Evolutionary conservation across 2,113 vertebrate genomes (phyloP), one percentile per base, ranked within the genome.

Genomic region (Mesocricetus auratus): DNA sequence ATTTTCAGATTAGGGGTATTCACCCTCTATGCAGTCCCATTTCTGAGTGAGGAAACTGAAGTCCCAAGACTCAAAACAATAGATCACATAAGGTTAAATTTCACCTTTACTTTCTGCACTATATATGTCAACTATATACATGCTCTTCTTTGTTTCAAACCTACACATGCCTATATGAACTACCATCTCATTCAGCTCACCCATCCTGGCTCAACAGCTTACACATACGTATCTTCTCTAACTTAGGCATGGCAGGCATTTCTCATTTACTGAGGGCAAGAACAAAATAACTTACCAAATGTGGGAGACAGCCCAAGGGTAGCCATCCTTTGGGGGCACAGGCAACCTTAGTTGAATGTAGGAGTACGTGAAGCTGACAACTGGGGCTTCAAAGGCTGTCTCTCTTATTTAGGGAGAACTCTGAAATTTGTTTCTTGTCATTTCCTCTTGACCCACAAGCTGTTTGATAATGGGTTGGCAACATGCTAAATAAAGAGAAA

Each of bases 231-330:
- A 12, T 8, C 31, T 15, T 16, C 24, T 29, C 50, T 45, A 50
- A 19, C 45, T 31, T 21, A 7, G 2, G 53, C 58, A 33, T 3
- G 22, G 16, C 31, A 79, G 24, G 1, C 29, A 45, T 6, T 0
- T 0, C 21, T 21, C 26, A 12, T 62, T 66, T 83, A 71, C 86
- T 66, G 53, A 90, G 69, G 12, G 22, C 17, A 73, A 6, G 50
- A 36, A 56, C n/a, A 26, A 1, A 58, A 58, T 77, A 78, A 96
- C 97, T 96, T 94, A 98, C 97, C 93, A 45, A 73, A 29, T 0
- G 12, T 74, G n/a, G 97, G 17, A 68, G 91, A 82, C 39, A 97
- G 31, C 36, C 26, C 22, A 6, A 93, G 66, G 47, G 94, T 74
- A 50, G 97, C 92, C 97, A 98, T 97, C 26, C 69, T 87, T 29